These are phyloP conservation scores for Ariopsis seemanni DNA, from an alignment of 2,113 vertebrate species.

Conservation along the genomic window DNA sequence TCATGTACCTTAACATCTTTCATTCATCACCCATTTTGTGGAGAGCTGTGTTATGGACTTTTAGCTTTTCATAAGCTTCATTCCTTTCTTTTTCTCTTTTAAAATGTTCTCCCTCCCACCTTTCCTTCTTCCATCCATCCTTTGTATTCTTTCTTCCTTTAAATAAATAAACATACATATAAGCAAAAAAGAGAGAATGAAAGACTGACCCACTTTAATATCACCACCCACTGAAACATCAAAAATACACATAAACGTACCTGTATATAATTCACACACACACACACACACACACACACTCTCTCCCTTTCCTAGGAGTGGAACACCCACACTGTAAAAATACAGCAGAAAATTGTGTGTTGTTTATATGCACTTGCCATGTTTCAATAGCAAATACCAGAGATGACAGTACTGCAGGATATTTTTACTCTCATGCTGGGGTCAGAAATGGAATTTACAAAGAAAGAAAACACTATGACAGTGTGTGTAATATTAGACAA, in stretches of 20 bases:
- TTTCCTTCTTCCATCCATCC: not conserved
- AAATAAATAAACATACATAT: not conserved
- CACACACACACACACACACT: not conserved
- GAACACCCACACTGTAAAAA: not conserved
- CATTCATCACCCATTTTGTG: not conserved
- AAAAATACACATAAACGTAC: not conserved
- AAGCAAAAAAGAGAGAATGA: not conserved
- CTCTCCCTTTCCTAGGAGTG: not conserved
- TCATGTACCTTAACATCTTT: no score
- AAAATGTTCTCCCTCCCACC: not conserved
- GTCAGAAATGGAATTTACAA: not conserved
- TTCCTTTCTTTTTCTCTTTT: not conserved
- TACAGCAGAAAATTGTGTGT: not conserved
- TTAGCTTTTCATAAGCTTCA: not conserved
- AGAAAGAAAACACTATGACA: not conserved
- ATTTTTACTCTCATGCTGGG: not conserved
- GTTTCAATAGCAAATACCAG: not conserved
- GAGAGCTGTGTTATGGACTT: not conserved
- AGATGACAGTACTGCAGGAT: not conserved
- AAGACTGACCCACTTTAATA: not conserved
- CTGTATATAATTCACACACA: constrained; percentile 10
- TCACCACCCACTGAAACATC: not conserved
- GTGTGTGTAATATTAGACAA: no score
- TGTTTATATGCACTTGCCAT: not conserved
- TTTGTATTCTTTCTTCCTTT: not conserved